Evolutionary conservation across 2,797 vertebrate species (phyloP), one percentile per base, ranked within the genome.

Genomic region (Lycodopsis pacificus): DNA sequence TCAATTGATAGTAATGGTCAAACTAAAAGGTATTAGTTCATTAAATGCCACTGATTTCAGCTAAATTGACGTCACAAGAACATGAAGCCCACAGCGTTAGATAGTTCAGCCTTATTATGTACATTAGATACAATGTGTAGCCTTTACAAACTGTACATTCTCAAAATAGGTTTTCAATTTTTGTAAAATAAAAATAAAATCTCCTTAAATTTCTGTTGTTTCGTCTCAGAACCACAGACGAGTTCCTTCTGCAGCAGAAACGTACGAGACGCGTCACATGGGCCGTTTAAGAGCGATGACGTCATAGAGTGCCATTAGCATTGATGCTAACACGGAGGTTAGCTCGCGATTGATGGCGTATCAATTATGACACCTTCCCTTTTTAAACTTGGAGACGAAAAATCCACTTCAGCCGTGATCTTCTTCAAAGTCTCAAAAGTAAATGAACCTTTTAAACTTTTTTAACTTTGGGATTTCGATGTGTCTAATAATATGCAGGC

Each of bases 71-170:
- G 71, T 36, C 19, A n/a, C 7, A 7, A 30, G 17, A 68, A 20
- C 59, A 62, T n/a, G 62, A 79, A 68, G 67, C 69, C 30, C 46
- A 61, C 34, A 5, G 69, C 54, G 13, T 46, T 61, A 42, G 15
- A 54, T 25, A 42, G 22, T 42, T 61, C 36, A 79, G 73, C 68
- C 59, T 20, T 1, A 0, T 5, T 74, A 77, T 77, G 4, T 79
- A 82, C 79, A 82, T 34, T 54, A 86, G 19, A 64, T 76, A 80
- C 69, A 84, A 36, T 46, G 30, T 65, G 53, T 12, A 61, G 53
- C 17, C 36, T 81, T 77, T 82, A 85, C 83, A 88, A 86, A 88
- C 65, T 81, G 61, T 80, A 84, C 76, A 82, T 11, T 65, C 22
- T 22, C 65, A 4, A 79, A 83, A 79, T 64, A 79, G 30, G 13